Evolutionary conservation across 2,888 invertebrate genomes (phyloP).

Genomic region (Drosophila neutralis): DNA sequence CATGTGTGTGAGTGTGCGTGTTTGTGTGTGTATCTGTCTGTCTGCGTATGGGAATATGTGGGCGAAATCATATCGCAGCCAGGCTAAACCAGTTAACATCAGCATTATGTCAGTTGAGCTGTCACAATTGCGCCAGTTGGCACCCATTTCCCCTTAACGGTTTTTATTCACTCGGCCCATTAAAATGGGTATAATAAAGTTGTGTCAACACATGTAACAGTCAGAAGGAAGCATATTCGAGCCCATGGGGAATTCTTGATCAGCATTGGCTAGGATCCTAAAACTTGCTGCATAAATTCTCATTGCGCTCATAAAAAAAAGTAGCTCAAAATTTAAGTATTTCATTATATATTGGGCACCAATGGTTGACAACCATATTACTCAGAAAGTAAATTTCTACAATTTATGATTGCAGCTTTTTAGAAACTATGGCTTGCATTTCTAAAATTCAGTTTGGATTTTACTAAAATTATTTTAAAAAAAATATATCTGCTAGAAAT

Average conservation of each 20-base stretch:
- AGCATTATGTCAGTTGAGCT: constrained; percentile 36
- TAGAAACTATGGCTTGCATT: neutral
- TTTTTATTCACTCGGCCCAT: neutral
- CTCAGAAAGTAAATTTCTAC: neutral
- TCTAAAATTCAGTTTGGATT: neutral
- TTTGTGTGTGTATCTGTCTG: neutral
- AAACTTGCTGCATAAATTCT: neutral
- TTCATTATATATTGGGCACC: neutral
- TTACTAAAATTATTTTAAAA: neutral
- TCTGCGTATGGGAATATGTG: neutral
- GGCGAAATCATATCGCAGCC: neutral
- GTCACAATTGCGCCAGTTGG: constrained; percentile 54
- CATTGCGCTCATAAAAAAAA: neutral
- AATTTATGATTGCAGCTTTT: neutral
- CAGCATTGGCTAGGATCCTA: neutral
- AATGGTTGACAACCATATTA: neutral
- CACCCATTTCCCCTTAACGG: neutral
- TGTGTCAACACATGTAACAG: neutral
- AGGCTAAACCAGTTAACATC: constrained; percentile 15
- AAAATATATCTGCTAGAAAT: neutral
- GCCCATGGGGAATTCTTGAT: neutral
- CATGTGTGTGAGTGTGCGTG: neutral
- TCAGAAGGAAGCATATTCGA: neutral
- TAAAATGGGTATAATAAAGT: neutral
- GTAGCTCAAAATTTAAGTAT: rapidly evolving